These are phyloP conservation scores for Basileuterus tristriatus DNA, from an alignment of 2,797 vertebrate species.

Conservation along the genomic window DNA sequence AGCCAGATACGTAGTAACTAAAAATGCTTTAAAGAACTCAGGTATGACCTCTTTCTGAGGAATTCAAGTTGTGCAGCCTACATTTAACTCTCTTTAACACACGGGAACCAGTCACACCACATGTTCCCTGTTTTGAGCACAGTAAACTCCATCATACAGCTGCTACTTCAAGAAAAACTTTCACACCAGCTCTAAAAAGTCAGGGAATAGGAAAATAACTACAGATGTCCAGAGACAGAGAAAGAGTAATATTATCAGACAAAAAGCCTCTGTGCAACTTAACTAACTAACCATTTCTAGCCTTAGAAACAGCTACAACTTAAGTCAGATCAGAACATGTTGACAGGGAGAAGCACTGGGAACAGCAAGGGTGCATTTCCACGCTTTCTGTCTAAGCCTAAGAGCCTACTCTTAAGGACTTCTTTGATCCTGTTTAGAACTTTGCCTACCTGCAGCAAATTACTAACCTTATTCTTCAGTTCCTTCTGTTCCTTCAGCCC, in stretches of 20 bases:
- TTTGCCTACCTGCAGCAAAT: neutral
- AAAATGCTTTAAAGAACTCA: constrained; percentile 1
- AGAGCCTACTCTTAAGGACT: neutral
- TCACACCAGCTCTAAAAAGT: neutral
- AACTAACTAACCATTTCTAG: neutral
- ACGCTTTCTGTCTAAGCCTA: accelerated
- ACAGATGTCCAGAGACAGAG: neutral
- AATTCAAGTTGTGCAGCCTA: neutral
- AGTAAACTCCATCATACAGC: neutral
- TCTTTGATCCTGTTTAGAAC: neutral
- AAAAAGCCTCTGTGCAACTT: neutral
- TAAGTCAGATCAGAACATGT: neutral
- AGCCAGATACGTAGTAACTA: neutral
- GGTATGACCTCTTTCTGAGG: neutral
- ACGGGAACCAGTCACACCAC: neutral
- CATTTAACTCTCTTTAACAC: neutral
- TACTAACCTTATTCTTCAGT: neutral
- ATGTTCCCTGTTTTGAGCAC: neutral
- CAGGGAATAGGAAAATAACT: neutral
- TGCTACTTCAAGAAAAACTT: neutral
- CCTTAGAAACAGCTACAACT: neutral
- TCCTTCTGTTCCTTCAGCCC: neutral
- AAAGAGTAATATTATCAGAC: neutral
- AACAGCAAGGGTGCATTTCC: neutral
- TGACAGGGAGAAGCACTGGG: neutral